Evolutionary conservation across 1,140 invertebrate species (phyloP), one percentile per base, ranked within the genome.

Genomic region (Philopotamus ludificatus): DNA sequence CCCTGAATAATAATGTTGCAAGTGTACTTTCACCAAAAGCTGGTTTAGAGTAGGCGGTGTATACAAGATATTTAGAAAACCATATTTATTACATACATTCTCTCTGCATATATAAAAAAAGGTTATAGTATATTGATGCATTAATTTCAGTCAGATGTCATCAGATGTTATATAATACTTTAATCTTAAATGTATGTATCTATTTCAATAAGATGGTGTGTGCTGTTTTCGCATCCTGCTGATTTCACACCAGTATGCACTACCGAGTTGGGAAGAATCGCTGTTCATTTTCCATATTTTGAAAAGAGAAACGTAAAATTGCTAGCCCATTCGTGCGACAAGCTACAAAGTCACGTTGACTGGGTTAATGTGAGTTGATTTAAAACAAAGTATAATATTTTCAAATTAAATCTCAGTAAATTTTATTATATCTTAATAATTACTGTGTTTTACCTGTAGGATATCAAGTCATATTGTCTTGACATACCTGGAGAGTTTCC

Each of bases 161-260:
- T 39, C 42, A 58, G 16, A 15, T 23, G n/a, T 23, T 55, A 55
- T 16, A 3, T 55, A 16, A 34, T 55, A 16, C 41, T 55, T 16
- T 18, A 16, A 39, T n/a, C 41, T n/a, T 12, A 50, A 10, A 7
- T 50, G 47, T 22, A 51, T n/a, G n/a, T n/a, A n/a, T n/a, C n/a
- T n/a, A n/a, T n/a, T n/a, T n/a, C n/a, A n/a, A n/a, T 21, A 71
- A 94, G 91, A 51, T 97, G 94, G 93, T 86, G 87, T 1, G 86
- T 96, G 47, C 72, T 97, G 1, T 97, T 97, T 76, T 95, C 93
- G 0, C 95, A 97, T 77, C 94, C 94, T 1, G 88, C 91, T 16
- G 94, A 97, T 75, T 97, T 92, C 74, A 97, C 95, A 0, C 95
- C 94, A 12, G 94, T 97, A 0, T 96, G 95, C 74, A 97, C 94